Evolutionary conservation across 2,888 invertebrate genomes (phyloP).

Genomic region (Ochropacha duplaris): DNA sequence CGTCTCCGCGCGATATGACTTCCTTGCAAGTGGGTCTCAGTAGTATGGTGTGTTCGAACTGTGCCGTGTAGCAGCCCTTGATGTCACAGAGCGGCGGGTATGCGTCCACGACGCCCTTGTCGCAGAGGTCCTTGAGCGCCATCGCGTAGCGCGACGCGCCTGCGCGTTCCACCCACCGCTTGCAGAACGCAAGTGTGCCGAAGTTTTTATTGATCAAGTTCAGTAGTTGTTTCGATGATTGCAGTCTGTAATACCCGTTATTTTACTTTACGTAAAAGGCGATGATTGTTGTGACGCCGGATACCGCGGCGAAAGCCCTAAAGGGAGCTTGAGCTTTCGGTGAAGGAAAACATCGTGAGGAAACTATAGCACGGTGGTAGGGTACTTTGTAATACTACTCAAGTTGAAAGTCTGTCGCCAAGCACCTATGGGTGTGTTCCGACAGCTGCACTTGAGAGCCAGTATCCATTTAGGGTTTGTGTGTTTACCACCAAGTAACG

Average conservation of each 20-base stretch:
- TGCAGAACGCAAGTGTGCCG: constrained; percentile 98
- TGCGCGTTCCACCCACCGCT: constrained; percentile 98
- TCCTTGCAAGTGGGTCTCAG: constrained; percentile 99
- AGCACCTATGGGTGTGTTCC: no score
- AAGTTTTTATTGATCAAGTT: constrained; percentile 98
- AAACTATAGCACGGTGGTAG: no score
- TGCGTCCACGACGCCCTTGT: constrained; percentile 98
- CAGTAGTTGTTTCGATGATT: constrained; percentile 95
- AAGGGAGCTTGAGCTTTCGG: no score
- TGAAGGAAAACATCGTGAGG: no score
- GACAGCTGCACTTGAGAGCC: no score
- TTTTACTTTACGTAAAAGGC: not conserved
- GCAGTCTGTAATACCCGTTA: constrained; percentile 83
- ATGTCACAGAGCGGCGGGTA: constrained; percentile 99
- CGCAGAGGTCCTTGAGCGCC: constrained; percentile 98
- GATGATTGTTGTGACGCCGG: no score
- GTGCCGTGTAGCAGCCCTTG: constrained; percentile 99
- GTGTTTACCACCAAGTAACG: no score
- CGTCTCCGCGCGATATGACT: constrained; percentile 97
- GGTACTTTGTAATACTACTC: no score
- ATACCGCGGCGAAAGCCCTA: not conserved
- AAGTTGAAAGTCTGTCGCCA: no score
- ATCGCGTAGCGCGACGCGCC: constrained; percentile 99
- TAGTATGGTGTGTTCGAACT: constrained; percentile 99
- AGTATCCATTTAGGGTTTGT: no score